Evolutionary conservation across 2,888 invertebrate genomes (phyloP).

Genomic region (Pimpla rufipes): DNA sequence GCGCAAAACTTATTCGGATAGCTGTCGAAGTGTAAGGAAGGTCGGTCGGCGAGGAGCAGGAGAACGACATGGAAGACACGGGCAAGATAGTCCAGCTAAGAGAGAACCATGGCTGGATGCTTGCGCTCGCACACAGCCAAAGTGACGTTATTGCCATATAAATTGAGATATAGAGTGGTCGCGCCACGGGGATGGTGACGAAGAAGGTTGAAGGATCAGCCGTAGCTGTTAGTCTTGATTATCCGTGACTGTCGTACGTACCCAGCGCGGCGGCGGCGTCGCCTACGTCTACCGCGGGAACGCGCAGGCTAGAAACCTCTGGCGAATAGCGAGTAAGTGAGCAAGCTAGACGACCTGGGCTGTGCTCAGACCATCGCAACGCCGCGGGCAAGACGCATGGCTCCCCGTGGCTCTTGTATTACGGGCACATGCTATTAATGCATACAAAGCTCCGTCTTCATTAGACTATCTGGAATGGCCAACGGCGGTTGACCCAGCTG

Average conservation of each 20-base stretch:
- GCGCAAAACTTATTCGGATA: constrained; percentile 51
- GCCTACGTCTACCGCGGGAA: constrained; percentile 38
- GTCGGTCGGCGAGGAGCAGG: constrained; percentile 36
- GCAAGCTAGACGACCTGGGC: constrained; percentile 26
- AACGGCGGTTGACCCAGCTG: constrained; percentile 25
- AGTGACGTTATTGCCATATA: constrained; percentile 84
- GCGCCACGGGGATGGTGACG: constrained; percentile 74
- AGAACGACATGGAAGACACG: constrained; percentile 50
- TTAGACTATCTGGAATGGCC: constrained; percentile 62
- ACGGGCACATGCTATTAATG: constrained; percentile 63
- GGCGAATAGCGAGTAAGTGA: constrained; percentile 53
- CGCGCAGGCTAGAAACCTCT: constrained; percentile 43
- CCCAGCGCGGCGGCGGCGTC: constrained; percentile 43
- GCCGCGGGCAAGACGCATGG: constrained; percentile 77
- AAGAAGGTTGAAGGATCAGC: constrained; percentile 83
- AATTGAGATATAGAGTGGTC: constrained; percentile 83
- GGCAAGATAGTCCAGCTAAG: constrained; percentile 33
- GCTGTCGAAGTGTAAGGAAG: constrained; percentile 66
- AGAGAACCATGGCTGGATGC: constrained; percentile 55
- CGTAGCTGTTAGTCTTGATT: constrained; percentile 85
- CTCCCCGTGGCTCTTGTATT: constrained; percentile 66
- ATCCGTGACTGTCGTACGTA: constrained; percentile 80
- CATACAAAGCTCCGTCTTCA: constrained; percentile 66
- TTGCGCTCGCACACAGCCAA: constrained; percentile 67
- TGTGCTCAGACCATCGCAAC: constrained; percentile 58